Evolutionary conservation across 2,113 vertebrate genomes (phyloP).

Genomic region (Solea solea): DNA sequence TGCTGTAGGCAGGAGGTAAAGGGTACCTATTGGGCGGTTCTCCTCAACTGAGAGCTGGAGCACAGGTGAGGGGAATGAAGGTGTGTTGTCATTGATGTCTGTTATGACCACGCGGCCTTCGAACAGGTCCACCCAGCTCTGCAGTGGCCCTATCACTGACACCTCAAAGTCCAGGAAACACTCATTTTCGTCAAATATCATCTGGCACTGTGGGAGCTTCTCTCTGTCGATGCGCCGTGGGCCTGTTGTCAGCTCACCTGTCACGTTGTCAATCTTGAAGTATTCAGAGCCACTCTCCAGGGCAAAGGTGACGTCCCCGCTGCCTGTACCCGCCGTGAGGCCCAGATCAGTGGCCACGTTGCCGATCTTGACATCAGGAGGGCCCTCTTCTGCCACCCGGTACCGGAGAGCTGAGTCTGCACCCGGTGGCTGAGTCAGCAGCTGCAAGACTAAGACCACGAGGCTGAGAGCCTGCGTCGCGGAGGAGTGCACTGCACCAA

Average conservation of each 20-base stretch:
- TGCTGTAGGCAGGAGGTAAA: slow-evolving; percentile 95
- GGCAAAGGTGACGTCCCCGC: slow-evolving; percentile 95
- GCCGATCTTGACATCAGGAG: slow-evolving; percentile 93
- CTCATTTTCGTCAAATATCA: slow-evolving; percentile 99
- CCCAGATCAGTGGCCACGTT: slow-evolving; percentile 92
- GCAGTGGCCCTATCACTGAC: slow-evolving; percentile 95
- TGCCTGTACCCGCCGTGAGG: slow-evolving; percentile 82
- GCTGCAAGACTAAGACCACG: slow-evolving; percentile 83
- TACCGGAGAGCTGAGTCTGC: slow-evolving; percentile 92
- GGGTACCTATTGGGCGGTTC: slow-evolving; percentile 94
- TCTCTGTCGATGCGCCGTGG: slow-evolving; percentile 93
- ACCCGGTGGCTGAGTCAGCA: slow-evolving; percentile 87
- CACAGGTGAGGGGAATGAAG: slow-evolving; percentile 95
- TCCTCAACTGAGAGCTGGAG: slow-evolving; percentile 96
- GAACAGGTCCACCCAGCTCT: slow-evolving; percentile 98
- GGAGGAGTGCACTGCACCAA: slow-evolving; percentile 82
- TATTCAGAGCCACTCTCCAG: slow-evolving; percentile 95
- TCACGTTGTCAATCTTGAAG: slow-evolving; percentile 98
- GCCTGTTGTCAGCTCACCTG: slow-evolving; percentile 94
- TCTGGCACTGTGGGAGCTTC: slow-evolving; percentile 96
- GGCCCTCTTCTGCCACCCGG: slow-evolving; percentile 94
- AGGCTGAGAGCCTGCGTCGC: slow-evolving; percentile 75
- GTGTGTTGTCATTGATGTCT: slow-evolving; percentile 98
- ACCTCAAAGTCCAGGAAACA: slow-evolving; percentile 98
- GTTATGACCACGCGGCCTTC: slow-evolving; percentile 94